These are phyloP conservation scores for Beris chalybata DNA, from an alignment of 2,888 invertebrate species.

Conservation along the genomic window DNA sequence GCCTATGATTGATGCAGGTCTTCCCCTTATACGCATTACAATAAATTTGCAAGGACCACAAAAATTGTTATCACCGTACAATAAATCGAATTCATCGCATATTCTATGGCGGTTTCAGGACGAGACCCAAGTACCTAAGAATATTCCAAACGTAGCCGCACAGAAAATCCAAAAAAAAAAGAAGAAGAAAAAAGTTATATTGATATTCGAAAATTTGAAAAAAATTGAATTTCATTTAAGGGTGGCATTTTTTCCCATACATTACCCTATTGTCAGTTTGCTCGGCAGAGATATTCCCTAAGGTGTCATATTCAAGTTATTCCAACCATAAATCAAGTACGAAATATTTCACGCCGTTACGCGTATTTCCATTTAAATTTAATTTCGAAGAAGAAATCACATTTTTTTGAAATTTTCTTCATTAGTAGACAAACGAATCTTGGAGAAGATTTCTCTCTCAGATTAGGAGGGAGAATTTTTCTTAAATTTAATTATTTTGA, in stretches of 20 bases:
- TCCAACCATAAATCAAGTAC: slow-evolving; percentile 36
- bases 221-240: slow-evolving; percentile 33
- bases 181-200: slow-evolving; percentile 11
- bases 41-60: slow-evolving; percentile 26
- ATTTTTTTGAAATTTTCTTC: too few species aligned
- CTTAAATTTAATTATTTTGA: too few species aligned
- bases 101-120: neutral
- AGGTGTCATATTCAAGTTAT: slow-evolving; percentile 38
- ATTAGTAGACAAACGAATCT: too few species aligned
- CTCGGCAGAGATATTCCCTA: slow-evolving; percentile 32
- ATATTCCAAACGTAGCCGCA: too few species aligned
- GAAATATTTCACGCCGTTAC: slow-evolving; percentile 24
- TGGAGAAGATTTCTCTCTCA: too few species aligned
- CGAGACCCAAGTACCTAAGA: too few species aligned
- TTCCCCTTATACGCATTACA: slow-evolving; percentile 28
- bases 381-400: slow-evolving; percentile 33
- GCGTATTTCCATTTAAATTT: slow-evolving; percentile 35
- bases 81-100: slow-evolving; percentile 31
- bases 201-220: slow-evolving; percentile 35
- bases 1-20: slow-evolving; percentile 29
- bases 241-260: slow-evolving; percentile 28
- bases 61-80: slow-evolving; percentile 29
- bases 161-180: neutral
- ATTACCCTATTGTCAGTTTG: slow-evolving; percentile 26
- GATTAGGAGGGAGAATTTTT: too few species aligned